Base-by-base conservation (phyloP, 2,888 invertebrate genomes). In the Macrophya alboannulata region DNA sequence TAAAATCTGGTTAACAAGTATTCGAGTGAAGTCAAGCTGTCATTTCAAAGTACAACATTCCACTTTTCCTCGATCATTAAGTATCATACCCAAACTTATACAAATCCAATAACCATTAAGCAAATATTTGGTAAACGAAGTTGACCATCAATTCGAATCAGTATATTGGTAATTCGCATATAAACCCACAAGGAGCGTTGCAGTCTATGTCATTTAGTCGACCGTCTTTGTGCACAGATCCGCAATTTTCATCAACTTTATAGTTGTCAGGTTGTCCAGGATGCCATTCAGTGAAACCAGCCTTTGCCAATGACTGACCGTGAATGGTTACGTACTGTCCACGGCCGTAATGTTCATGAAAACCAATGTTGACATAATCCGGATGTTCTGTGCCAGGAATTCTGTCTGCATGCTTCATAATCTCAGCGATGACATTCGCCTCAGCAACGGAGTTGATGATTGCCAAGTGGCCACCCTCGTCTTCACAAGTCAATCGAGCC, bases 281-380 rank as follows among this genome's bases (percentile, higher is more conserved):
- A 17, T 31, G 17, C 68, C 68, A 68, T 15, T 37, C 68, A 6
- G 21, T 37, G 37, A 37, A 84, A 59, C 84, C 84, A 31, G 84
- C 55, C 40, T 55, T 76, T 1, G 31, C 17, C 40, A 84, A 37
- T 5, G 77, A 40, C 17, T 85, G 40, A 21, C 77, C 85, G 4
- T 85, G 43, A 4, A 85, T 48, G 1, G 85, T 77, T 15, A 85
- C 65, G 43, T 45, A 79, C 31, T 85, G 43, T 6, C 77, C 77
- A 15, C 45, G 31, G 2, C 15, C 0, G n/a, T 45, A 85, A 1
- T 59, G 21, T 43, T 85, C 85, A 15, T 85, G 85, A 85, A 85
- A 79, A 25, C 62, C 62, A 12, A 62, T 25, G 25, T 12, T 25
- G 4, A 12, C 62, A 21, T 59, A 21, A 37, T 51, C 6, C 2